Conservation (phyloP, 2,113 vertebrate genomes). For the Sclerurus mexicanus region DNA sequence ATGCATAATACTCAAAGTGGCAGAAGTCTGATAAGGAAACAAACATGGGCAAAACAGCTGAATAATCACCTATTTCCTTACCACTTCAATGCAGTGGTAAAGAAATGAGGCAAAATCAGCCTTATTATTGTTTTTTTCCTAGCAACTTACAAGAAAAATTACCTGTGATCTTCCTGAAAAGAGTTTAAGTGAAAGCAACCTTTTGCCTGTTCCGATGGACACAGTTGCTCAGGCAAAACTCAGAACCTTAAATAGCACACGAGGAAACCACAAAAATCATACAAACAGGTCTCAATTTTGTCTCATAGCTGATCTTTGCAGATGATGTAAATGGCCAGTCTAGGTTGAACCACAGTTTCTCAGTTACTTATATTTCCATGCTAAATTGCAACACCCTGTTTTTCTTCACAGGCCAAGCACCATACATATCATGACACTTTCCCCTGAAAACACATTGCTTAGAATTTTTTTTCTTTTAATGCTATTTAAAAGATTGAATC, state of each 20-base stretch:
- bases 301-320: background rate
- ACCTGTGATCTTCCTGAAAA: background rate
- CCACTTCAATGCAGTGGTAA: background rate
- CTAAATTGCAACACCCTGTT: background rate
- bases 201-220: background rate
- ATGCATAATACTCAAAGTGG: background rate
- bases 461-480: background rate
- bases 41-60: background rate
- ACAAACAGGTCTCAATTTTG: background rate
- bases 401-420: background rate
- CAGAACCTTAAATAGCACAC: background rate
- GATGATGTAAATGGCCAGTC: background rate
- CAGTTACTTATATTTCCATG: background rate
- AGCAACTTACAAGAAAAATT: background rate
- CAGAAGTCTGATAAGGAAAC: background rate
- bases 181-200: background rate
- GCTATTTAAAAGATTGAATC: background rate
- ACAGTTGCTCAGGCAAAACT: background rate
- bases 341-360: background rate
- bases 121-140: background rate
- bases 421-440: rapidly evolving
- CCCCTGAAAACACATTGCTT: background rate
- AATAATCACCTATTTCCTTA: background rate
- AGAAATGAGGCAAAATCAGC: background rate
- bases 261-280: background rate